Conservation (phyloP, 2,797 vertebrate genomes). For the Channa striata region DNA sequence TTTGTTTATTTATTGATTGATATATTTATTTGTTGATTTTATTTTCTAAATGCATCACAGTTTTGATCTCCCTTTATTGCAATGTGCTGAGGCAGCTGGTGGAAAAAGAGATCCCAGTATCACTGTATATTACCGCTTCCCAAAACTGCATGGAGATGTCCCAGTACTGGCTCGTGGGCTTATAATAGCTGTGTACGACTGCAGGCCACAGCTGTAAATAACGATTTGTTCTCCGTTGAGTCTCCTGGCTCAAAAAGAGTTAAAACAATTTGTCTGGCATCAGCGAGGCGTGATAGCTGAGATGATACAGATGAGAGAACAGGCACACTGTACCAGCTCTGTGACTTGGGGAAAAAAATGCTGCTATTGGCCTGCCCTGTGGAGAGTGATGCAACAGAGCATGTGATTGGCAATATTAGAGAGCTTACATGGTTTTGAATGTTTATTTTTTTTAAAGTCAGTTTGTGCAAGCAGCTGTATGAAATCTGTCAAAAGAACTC, state of each 20-base stretch:
- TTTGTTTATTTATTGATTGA: constrained; percentile 42
- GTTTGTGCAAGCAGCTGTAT: constrained; percentile 48
- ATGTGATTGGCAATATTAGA: constrained; percentile 66
- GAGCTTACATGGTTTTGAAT: constrained; percentile 51
- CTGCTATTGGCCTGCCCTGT: constrained; percentile 57
- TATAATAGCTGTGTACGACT: constrained; percentile 47
- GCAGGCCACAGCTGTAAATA: constrained; percentile 68
- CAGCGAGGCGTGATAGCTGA: constrained; percentile 50
- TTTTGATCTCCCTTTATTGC: constrained; percentile 49
- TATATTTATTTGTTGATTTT: constrained; percentile 32
- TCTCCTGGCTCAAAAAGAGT: constrained; percentile 56
- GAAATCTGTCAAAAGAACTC: constrained; percentile 34
- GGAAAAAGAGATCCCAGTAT: constrained; percentile 31
- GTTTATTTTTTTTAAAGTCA: constrained; percentile 50
- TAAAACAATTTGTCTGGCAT: constrained; percentile 48
- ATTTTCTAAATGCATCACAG: constrained; percentile 13
- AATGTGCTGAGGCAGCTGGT: constrained; percentile 62
- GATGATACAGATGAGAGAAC: constrained; percentile 57
- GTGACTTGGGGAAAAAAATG: constrained; percentile 35
- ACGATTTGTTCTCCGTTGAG: constrained; percentile 41
- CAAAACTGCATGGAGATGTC: constrained; percentile 69
- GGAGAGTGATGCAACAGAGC: constrained; percentile 57
- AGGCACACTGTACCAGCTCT: constrained; percentile 52
- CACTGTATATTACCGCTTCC: constrained; percentile 60
- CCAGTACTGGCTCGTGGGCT: constrained; percentile 59